These are phyloP conservation scores for Salarias fasciatus DNA, from an alignment of 2,797 vertebrate genomes.

Conservation along the genomic window DNA sequence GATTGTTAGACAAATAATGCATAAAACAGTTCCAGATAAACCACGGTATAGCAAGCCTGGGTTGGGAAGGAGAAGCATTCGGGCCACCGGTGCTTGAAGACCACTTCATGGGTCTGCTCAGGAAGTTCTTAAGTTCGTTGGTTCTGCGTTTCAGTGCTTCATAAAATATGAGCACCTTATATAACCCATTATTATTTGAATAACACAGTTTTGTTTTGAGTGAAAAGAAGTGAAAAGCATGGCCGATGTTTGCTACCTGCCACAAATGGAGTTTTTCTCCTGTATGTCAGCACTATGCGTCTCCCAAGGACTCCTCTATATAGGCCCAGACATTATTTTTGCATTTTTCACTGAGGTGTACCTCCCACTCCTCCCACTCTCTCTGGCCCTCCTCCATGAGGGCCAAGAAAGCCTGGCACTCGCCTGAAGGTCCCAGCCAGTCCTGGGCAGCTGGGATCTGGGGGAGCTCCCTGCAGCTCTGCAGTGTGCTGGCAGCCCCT, in stretches of 20 bases:
- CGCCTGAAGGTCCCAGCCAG: conserved; percentile 76
- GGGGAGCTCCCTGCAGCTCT: conserved; percentile 80
- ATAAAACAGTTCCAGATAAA: conserved; percentile 81
- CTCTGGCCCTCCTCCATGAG: conserved; percentile 74
- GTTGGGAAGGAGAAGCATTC: conserved; percentile 42
- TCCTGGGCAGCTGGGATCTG: conserved; percentile 84
- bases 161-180: conserved; percentile 60
- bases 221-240: conserved; percentile 22
- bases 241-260: conserved; percentile 42
- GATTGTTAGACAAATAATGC: conserved; percentile 83
- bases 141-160: conserved; percentile 34
- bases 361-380: conserved; percentile 64
- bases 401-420: conserved; percentile 82
- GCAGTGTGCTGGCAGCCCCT: conserved; percentile 77
- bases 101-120: conserved; percentile 36
- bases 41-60: conserved; percentile 40
- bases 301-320: conserved; percentile 64
- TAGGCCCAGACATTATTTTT: conserved; percentile 75
- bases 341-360: conserved; percentile 55
- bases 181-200: conserved; percentile 59
- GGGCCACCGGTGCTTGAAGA: conserved; percentile 47
- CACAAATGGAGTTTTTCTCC: conserved; percentile 49
- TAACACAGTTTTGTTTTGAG: conserved; percentile 46
- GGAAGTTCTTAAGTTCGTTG: conserved; percentile 40
- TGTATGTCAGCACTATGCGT: conserved; percentile 68